A percentile compares a stretch with the other conserved stretches of the same genome.
Conservation (phyloP, 2,113 vertebrate genomes). For the Salvelinus sp. region DNA sequence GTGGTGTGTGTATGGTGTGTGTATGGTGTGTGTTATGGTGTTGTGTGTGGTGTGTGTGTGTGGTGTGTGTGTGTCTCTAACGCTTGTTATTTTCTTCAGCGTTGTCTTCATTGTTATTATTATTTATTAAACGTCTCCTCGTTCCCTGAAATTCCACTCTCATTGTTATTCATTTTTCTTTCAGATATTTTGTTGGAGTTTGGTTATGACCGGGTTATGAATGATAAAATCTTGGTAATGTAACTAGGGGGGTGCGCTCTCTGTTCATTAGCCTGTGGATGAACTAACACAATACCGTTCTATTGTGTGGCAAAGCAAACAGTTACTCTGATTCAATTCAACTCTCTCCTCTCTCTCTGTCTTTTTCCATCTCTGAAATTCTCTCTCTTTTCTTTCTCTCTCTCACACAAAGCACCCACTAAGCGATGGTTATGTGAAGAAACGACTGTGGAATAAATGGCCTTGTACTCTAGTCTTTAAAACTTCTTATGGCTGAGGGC, state of each 20-base stretch:
- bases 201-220: neutral
- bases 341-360: slow-evolving; percentile 11
- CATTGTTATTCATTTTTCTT: neutral
- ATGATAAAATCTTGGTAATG: neutral
- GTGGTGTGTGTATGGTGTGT: too few relatives aligned
- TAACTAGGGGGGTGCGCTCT: neutral
- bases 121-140: neutral
- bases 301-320: slow-evolving; percentile 35
- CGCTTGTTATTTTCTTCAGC: slow-evolving; percentile 29
- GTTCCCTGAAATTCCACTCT: neutral
- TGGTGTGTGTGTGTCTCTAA: slow-evolving; percentile 8
- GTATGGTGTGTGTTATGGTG: too few relatives aligned
- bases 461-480: too few relatives aligned
- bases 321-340: slow-evolving; percentile 39
- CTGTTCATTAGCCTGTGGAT: slow-evolving; percentile 25
- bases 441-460: too few relatives aligned
- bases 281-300: slow-evolving; percentile 42
- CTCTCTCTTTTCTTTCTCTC: neutral
- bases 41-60: too few relatives aligned
- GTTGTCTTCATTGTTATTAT: neutral
- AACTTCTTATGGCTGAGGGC: too few relatives aligned
- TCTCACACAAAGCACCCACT: too few relatives aligned
- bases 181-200: neutral
- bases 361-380: neutral
- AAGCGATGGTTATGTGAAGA: too few relatives aligned